Base-by-base conservation (phyloP, 1,140 invertebrate species). In the Orius laevigatus region DNA sequence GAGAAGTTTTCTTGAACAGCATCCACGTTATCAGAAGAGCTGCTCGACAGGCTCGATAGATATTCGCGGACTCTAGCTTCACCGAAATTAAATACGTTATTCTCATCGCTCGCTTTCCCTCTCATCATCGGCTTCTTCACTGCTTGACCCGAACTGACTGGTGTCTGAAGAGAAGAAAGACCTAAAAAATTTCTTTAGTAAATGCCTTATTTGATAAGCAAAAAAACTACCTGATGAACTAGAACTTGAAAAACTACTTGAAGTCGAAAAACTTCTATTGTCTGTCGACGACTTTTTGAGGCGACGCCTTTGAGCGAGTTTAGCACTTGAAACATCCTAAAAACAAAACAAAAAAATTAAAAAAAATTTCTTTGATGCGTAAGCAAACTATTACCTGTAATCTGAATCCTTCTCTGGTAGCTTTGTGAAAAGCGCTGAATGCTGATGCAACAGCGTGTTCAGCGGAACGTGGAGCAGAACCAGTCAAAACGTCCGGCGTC, bases 381-480 rank as follows among this genome's bases (percentile, higher is more conserved):
- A 41, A 14, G 6, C 10, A 15, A 9, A 8, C 46, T 20, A 31
- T 56, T 52, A 67, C 73, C 58, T 78, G 72, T n/a, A 83, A 59
- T 20, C 78, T 65, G 60, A 86, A 85, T 4, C 81, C 79, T 56
- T 80, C 75, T 15, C 70, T 60, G 38, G 78, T 72, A 6, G 79
- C 80, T 57, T 71, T 68, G 54, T 81, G 74, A 62, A 83, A 84
- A 25, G 80, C 80, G 59, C 70, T 68, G 55, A 79, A 72, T 2
- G 78, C 76, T 33, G 65, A 67, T 54, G 70, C 69, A 55, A 79
- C 61, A 53, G 59, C 65, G 48, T 67, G 58, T 57, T 73, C 66
- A 35, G 63, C 57, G 10, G 58, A 57, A 15, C 57, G 46, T 5
- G 62, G 57, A 6, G 61, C 59, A 6, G 60, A 60, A 10, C 55